Evolutionary conservation across 2,113 vertebrate genomes (phyloP), one percentile per base, ranked within the genome.

Genomic region (Sturnira hondurensis): DNA sequence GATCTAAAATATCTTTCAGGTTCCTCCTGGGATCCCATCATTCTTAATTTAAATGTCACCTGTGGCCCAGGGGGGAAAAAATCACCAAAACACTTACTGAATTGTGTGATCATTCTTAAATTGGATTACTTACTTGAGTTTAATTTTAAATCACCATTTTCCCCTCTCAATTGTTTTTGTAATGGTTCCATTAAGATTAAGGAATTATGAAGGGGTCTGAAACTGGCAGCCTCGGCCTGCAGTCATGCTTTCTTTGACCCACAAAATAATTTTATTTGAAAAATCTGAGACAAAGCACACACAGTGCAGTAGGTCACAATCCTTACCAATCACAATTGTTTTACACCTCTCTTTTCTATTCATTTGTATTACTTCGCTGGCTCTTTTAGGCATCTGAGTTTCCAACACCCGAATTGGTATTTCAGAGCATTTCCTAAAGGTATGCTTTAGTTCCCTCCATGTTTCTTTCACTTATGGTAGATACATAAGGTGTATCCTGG

Each of bases 71-170:
- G n/a, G n/a, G n/a, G n/a, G n/a, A 71, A 89, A 67, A 67, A 80
- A 89, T 52, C 28, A 85, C 58, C 80, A 81, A 90, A 89, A 17
- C 89, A 20, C n/a, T 85, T 84, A 63, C 36, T 83, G 84, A 81
- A 38, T 83, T 73, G 36, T 85, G 88, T 73, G 54, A 94, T 74
- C 15, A 17, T 74, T 91, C 82, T 96, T 96, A 88, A 96, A 92
- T 26, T 92, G 67, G 15, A 76, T 65, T 94, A 94, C 89, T 94
- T 96, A 74, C 58, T 95, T 94, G 82, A 17, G 45, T 86, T 96
- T 91, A 86, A 95, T 88, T 97, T 96, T 93, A 96, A 97, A 91
- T 86, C 73, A 95, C 33, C n/a, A 43, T 86, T 70, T 73, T 93
- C 33, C 20, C 28, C 81, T 80, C 58, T 74, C 20, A 80, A 86